Evolutionary conservation across 1,140 invertebrate species (phyloP), one percentile per base, ranked within the genome.

Genomic region (Zaprionus davidi): DNA sequence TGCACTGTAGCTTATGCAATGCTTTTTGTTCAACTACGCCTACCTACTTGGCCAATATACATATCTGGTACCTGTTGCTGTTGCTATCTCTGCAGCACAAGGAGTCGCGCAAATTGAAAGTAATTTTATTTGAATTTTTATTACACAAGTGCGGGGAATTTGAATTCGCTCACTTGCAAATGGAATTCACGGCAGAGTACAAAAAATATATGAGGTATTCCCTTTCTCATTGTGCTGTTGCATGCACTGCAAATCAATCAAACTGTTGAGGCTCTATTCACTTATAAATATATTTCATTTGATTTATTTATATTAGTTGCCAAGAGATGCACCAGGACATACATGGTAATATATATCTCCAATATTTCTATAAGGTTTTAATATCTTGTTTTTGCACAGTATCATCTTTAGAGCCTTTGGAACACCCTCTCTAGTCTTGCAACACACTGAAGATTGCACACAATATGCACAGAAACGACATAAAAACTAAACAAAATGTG

Each of bases 1-100:
- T 69, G 80, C 60, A 68, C 76, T 79, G 3, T 3, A 22, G 15
- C 66, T 74, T 86, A 86, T 86, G 82, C 83, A 86, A 86, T 86
- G 31, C 28, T 41, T 22, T 36, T 41, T 31, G 15, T 46, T 17
- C 34, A 67, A 31, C 41, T 2, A 15, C 31, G n/a, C 15, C 22
- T 28, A 56, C 53, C 26, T 22, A 46, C 22, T 56, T 28, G 24
- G 53, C 46, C 20, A 56, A 24, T 46, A 46, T 46, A 44, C 36
- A n/a, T 55, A 55, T 24, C 51, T 55, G 51, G 44, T 49, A 11
- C 44, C 44, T 49, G 44, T 20, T 20, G 17, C 3, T 11, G 44
- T n/a, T 34, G 31, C 3, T 34, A 9, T 15, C 38, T 41, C 2
- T 41, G 44, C 44, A 20, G 44, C 9, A n/a, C 12, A 51, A 51